Evolutionary conservation across 2,888 invertebrate genomes (phyloP).

Genomic region (Bhutanitis thaidina): DNA sequence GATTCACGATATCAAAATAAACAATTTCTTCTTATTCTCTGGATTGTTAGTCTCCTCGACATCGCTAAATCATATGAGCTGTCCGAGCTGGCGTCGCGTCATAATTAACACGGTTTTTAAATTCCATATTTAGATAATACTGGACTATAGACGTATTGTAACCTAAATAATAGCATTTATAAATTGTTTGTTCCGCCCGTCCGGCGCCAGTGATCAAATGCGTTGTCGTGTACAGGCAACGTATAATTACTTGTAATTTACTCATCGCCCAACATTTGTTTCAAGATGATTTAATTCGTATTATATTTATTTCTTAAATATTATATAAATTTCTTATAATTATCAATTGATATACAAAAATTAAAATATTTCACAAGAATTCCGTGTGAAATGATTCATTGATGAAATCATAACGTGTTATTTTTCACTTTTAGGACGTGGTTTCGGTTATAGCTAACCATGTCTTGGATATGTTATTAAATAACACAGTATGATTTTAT

Average conservation of each 20-base stretch:
- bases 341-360: too few species aligned
- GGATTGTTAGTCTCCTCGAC: conserved; percentile 37
- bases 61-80: conserved; percentile 46
- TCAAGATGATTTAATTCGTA: neutral
- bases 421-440: too few species aligned
- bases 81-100: conserved; percentile 25
- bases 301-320: conserved; percentile 2
- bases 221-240: neutral
- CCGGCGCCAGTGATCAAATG: conserved; percentile 11
- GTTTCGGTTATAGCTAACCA: too few species aligned
- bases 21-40: conserved; percentile 43
- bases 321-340: neutral
- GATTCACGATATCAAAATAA: conserved; percentile 66
- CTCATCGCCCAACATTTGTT: neutral
- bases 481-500: too few species aligned
- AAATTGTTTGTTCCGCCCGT: conserved; percentile 16
- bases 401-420: too few species aligned
- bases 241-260: conserved; percentile 6
- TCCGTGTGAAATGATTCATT: too few species aligned
- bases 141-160: conserved; percentile 9
- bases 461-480: too few species aligned
- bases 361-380: too few species aligned
- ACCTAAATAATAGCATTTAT: conserved; percentile 17
- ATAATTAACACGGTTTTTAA: conserved; percentile 29
- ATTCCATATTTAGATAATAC: conserved; percentile 23